A percentile compares a stretch with the other conserved stretches of the same genome.
These are phyloP conservation scores for Daphoenositta chrysoptera DNA, from an alignment of 2,113 vertebrate species.

Conservation along the genomic window DNA sequence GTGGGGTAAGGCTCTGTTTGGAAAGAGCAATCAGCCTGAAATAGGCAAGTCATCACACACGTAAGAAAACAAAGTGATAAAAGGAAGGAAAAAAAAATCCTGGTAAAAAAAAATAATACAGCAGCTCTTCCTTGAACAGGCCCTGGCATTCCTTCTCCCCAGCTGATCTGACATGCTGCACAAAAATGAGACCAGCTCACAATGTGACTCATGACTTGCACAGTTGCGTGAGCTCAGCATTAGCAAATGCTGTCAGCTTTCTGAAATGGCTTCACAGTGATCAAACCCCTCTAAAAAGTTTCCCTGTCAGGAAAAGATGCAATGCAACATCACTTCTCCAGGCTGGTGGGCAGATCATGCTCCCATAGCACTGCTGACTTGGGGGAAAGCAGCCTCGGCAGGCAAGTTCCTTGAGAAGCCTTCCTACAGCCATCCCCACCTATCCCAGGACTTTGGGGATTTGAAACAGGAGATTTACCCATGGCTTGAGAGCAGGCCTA, in stretches of 20 bases:
- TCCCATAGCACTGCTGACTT: neutral
- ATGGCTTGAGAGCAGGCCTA: neutral
- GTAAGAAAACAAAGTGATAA: neutral
- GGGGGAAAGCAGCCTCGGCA: neutral
- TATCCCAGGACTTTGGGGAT: neutral
- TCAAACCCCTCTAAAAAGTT: neutral
- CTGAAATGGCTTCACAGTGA: neutral
- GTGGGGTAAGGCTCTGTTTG: neutral
- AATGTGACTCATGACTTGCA: neutral
- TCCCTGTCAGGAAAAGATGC: neutral
- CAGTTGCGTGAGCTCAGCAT: neutral
- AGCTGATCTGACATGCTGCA: neutral
- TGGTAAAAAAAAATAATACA: neutral
- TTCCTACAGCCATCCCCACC: neutral
- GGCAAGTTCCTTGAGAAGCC: neutral
- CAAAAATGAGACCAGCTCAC: neutral
- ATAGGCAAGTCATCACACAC: neutral
- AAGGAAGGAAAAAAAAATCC: neutral
- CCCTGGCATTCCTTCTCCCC: neutral
- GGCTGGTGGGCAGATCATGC: neutral
- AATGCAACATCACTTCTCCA: neutral
- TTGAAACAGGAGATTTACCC: neutral
- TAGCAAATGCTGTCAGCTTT: neutral
- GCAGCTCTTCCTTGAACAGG: neutral
- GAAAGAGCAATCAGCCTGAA: neutral